Percentiles rank a stretch among this genome's conserved stretches.
These are phyloP conservation scores for Hemistola chrysoprasaria DNA, from an alignment of 2,888 invertebrate species.

Conservation along the genomic window DNA sequence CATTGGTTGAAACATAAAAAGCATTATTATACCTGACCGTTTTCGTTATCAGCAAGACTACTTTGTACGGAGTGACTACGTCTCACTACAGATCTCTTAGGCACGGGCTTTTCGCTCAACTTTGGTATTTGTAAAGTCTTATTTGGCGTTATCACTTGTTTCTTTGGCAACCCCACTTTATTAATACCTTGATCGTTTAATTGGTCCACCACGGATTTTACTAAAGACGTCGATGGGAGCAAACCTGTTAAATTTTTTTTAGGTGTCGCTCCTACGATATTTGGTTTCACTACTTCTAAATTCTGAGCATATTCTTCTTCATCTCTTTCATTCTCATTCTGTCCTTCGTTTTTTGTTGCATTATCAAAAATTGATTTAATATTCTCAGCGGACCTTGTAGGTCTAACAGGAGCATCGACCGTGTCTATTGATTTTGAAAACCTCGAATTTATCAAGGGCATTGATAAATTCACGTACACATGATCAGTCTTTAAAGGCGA, in stretches of 20 bases:
- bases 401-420: conserved; percentile 62
- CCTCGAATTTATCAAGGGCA: conserved; percentile 66
- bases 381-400: conserved; percentile 63
- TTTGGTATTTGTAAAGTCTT: conserved; percentile 79
- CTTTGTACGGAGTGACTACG: conserved; percentile 74
- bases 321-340: conserved; percentile 30
- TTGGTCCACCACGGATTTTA: conserved; percentile 68
- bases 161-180: conserved; percentile 65
- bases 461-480: conserved; percentile 82
- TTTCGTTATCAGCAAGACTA: conserved; percentile 57
- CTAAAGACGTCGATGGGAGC: conserved; percentile 70
- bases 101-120: conserved; percentile 71
- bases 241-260: conserved; percentile 58
- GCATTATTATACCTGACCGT: conserved; percentile 72
- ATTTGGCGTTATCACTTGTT: conserved; percentile 71
- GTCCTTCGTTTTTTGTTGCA: conserved; percentile 32
- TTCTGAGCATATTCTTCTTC: conserved; percentile 31
- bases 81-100: conserved; percentile 67
- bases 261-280: conserved; percentile 73
- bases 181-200: conserved; percentile 68
- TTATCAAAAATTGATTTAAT: conserved; percentile 42
- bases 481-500: conserved; percentile 76
- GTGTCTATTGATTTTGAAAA: conserved; percentile 53
- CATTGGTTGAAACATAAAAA: conserved; percentile 55
- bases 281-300: conserved; percentile 62